phyloP scores from a whole-genome alignment of 2,113 vertebrate species.

The Stigmatopora argus region DNA sequence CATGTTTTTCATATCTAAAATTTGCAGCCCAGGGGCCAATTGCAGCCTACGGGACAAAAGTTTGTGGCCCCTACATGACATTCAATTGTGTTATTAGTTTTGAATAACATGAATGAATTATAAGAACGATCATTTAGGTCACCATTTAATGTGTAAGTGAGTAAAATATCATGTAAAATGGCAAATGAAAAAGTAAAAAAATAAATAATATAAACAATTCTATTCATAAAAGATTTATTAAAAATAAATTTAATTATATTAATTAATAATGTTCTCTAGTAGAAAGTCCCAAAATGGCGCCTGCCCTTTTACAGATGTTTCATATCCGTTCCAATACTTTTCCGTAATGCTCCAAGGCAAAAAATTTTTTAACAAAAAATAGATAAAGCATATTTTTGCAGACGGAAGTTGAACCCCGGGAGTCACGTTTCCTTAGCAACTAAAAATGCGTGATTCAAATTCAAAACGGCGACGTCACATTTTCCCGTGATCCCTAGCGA shows the following conservation, averaged over 20 bases:
- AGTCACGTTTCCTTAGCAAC: conserved; percentile 68
- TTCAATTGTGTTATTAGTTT: too few relatives aligned
- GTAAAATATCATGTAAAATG: too few relatives aligned
- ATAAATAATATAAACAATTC: background rate
- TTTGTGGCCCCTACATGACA: too few relatives aligned
- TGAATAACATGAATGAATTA: background rate
- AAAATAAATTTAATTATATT: too few relatives aligned
- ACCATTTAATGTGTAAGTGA: too few relatives aligned
- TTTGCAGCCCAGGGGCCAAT: too few relatives aligned
- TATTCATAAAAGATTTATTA: background rate
- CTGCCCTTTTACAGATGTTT: background rate
- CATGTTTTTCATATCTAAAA: too few relatives aligned
- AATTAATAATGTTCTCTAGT: background rate
- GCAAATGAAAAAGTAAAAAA: background rate
- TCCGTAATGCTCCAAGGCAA: too few relatives aligned
- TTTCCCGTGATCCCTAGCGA: conserved; percentile 75
- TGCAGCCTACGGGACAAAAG: too few relatives aligned
- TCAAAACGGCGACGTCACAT: conserved; percentile 53
- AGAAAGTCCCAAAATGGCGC: background rate
- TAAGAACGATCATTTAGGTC: too few relatives aligned
- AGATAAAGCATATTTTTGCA: background rate
- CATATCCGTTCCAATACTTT: background rate
- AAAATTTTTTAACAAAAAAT: background rate
- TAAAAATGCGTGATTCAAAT: conserved; percentile 70
- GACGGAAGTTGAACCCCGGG: background rate